Conservation (phyloP, 1,140 invertebrate species). For the Ceratina japonica region DNA sequence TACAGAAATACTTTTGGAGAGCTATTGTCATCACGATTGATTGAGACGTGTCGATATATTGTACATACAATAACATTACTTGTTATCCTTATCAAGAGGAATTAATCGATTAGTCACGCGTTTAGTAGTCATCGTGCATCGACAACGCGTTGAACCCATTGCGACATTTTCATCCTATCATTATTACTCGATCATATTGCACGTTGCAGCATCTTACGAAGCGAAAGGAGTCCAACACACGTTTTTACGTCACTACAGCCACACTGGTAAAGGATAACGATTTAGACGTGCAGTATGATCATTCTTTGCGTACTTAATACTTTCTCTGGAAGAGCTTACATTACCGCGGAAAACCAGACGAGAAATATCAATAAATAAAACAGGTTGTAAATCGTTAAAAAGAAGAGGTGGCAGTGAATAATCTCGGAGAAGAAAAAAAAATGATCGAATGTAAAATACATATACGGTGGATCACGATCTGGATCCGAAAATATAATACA, state of each 20-base stretch:
- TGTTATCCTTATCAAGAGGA: constrained; percentile 51
- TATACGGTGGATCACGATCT: not conserved
- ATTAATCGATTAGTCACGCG: constrained; percentile 59
- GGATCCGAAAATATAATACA: constrained; percentile 4
- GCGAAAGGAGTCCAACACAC: not conserved
- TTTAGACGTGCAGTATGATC: constrained; percentile 57
- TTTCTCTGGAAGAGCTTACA: constrained; percentile 35
- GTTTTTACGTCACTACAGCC: not conserved
- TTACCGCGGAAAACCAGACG: not conserved
- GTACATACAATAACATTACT: constrained; percentile 51
- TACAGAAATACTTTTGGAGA: constrained; percentile 66
- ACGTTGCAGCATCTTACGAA: constrained; percentile 48
- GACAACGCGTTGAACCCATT: constrained; percentile 18
- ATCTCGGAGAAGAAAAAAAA: constrained; percentile 55
- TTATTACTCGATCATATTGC: constrained; percentile 62
- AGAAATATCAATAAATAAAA: constrained; percentile 60
- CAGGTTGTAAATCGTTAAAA: constrained; percentile 45
- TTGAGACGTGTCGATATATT: constrained; percentile 63
- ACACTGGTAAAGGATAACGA: not conserved
- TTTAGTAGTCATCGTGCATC: constrained; percentile 37
- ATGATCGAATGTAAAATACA: constrained; percentile 30
- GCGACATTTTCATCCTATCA: no score
- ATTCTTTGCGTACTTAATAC: constrained; percentile 39
- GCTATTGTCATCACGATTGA: constrained; percentile 76
- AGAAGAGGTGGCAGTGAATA: constrained; percentile 70